Conservation (phyloP, 1,140 invertebrate species). For the Nomia melanderi region DNA sequence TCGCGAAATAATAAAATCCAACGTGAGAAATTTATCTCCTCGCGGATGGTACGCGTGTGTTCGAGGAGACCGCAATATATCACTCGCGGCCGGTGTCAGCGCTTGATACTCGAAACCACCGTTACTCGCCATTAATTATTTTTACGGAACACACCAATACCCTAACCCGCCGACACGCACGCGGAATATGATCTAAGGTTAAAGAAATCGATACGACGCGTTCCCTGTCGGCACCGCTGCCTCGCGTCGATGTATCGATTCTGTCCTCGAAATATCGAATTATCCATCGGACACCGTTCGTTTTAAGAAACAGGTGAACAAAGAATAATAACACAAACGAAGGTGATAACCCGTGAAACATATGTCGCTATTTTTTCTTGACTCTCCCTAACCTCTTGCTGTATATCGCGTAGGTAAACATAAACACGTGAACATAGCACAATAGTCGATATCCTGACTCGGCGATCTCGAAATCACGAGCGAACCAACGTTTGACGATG, state of each 20-base stretch:
- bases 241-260: too few species aligned
- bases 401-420: not conserved
- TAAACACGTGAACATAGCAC: not conserved
- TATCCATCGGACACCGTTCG: not conserved
- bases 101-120: not conserved
- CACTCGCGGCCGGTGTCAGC: not conserved
- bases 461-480: not conserved
- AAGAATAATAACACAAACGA: not conserved
- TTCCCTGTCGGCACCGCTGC: not conserved
- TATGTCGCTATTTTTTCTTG: not conserved
- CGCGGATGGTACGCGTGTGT: not conserved
- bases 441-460: not conserved
- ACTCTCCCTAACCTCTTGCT: not conserved
- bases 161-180: too few species aligned
- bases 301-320: not conserved
- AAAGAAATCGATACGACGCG: not conserved
- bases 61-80: not conserved
- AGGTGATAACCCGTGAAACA: not conserved
- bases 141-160: not conserved
- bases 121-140: constrained; percentile 3
- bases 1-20: not conserved
- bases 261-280: not conserved
- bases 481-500: too few species aligned
- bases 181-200: not conserved
- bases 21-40: not conserved